A percentile compares a stretch with the other conserved stretches of the same genome.
phyloP scores from a whole-genome alignment of 1,140 invertebrate genomes.

The Nixonia krombeini region DNA sequence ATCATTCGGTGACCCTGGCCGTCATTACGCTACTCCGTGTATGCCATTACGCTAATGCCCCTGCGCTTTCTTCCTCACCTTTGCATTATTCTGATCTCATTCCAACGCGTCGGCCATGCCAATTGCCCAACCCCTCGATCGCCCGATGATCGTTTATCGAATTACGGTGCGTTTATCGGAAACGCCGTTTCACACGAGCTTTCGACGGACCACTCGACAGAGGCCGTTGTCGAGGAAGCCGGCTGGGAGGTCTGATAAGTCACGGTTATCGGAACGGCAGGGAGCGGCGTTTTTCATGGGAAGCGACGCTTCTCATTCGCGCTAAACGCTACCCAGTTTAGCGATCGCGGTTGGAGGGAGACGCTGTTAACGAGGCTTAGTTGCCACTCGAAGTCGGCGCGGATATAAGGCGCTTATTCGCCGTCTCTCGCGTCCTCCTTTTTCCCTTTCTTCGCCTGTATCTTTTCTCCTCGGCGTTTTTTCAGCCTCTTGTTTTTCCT shows the following conservation, averaged over 20 bases:
- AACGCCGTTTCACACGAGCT: too few relatives aligned
- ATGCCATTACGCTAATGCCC: conserved; percentile 42
- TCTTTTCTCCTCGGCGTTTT: conserved; percentile 25
- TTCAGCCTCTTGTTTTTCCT: conserved; percentile 17
- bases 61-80: conserved; percentile 17
- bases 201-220: too few relatives aligned
- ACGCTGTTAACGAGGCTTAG: conserved; percentile 42
- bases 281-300: too few relatives aligned
- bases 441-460: conserved; percentile 22
- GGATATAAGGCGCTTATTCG: conserved; percentile 24
- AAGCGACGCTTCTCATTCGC: conserved; percentile 1
- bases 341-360: conserved; percentile 12
- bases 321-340: conserved; percentile 4
- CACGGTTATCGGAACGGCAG: too few relatives aligned
- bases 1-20: conserved; percentile 42
- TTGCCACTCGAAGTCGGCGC: conserved; percentile 39
- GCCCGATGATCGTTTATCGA: conserved; percentile 14
- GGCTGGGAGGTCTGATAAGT: too few relatives aligned
- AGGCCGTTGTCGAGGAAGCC: too few relatives aligned
- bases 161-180: too few relatives aligned
- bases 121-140: too few relatives aligned
- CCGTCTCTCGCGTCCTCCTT: conserved; percentile 20
- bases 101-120: conserved; percentile 14
- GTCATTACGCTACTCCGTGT: conserved; percentile 35
- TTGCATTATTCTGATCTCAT: conserved; percentile 30